A percentile compares a stretch with the other conserved stretches of the same genome.
These are phyloP conservation scores for Poliocrania exsul DNA, from an alignment of 2,797 vertebrate genomes.

Conservation along the genomic window DNA sequence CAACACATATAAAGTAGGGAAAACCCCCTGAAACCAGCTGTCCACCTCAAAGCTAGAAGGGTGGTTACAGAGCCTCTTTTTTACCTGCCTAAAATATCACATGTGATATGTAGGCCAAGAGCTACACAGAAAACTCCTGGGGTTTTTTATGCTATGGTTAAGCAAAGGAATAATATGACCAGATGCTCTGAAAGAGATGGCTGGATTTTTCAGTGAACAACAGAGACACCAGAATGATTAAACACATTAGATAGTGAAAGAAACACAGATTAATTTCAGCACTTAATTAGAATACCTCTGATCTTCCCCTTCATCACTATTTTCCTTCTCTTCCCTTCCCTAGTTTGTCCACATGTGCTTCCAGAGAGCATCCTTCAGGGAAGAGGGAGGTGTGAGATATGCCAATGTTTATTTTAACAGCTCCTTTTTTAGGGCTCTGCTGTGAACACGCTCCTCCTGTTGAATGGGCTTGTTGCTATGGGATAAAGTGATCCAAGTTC, in stretches of 20 bases:
- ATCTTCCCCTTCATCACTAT: background rate
- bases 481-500: background rate
- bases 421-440: conserved; percentile 55
- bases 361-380: conserved; percentile 43
- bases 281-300: background rate
- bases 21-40: background rate
- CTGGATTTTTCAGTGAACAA: background rate
- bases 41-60: background rate
- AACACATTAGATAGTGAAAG: background rate
- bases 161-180: background rate
- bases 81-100: background rate
- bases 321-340: background rate
- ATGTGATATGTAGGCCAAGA: background rate
- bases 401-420: conserved; percentile 68
- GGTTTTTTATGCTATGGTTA: background rate
- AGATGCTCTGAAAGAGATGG: background rate
- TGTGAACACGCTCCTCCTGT: conserved; percentile 46
- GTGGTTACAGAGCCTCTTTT: background rate
- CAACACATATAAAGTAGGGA: background rate
- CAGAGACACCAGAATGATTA: background rate
- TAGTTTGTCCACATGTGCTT: conserved; percentile 41
- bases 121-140: background rate
- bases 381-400: conserved; percentile 64
- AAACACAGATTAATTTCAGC: conserved; percentile 10
- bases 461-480: conserved; percentile 62